Evolutionary conservation across 1,140 invertebrate species (phyloP), one percentile per base, ranked within the genome.

Genomic region (Zelostemma sp.): DNA sequence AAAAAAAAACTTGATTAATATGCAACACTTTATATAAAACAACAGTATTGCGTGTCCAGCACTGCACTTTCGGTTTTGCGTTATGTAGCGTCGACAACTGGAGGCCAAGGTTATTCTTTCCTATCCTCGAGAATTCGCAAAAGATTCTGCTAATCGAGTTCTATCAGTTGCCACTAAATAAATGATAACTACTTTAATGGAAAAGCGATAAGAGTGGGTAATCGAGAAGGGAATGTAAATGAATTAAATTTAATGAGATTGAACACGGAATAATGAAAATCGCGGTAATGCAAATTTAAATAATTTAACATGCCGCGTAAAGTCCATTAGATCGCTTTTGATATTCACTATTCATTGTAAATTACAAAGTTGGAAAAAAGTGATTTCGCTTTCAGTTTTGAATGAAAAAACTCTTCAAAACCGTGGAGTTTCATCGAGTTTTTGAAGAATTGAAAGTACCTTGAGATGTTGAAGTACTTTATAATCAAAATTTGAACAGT

Each of bases 21-120:
- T 28, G 21, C n/a, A 6, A 40, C 53, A 43, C 47, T 46, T 57
- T 53, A 61, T 57, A 53, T 67, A 58, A 50, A 62, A 53, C 47
- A 14, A 33, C 17, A 33, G 35, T 41, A 43, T 68, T 58, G 65
- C 58, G 55, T 62, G 65, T 61, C 48, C 35, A 57, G 43, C 53
- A 60, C 46, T 68, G 58, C 56, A 51, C 57, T 57, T 40, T 17
- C 48, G 56, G 50, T 40, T 56, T 61, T 60, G 15, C 50, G 51
- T 62, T 68, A 59, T 57, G 56, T 61, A 56, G 47, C 45, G 51
- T 51, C 17, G 57, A 57, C 47, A 53, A 46, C 43, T 47, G 40
- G 59, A 67, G 57, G 64, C 43, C 64, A 67, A 67, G 64, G 64
- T 18, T 46, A 21, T 19, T 35, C 25, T 46, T 62, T 43, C 41